A percentile compares a stretch with the other conserved stretches of the same genome.
These are phyloP conservation scores for Neodiprion lecontei DNA, from an alignment of 1,140 invertebrate species.

Conservation along the genomic window DNA sequence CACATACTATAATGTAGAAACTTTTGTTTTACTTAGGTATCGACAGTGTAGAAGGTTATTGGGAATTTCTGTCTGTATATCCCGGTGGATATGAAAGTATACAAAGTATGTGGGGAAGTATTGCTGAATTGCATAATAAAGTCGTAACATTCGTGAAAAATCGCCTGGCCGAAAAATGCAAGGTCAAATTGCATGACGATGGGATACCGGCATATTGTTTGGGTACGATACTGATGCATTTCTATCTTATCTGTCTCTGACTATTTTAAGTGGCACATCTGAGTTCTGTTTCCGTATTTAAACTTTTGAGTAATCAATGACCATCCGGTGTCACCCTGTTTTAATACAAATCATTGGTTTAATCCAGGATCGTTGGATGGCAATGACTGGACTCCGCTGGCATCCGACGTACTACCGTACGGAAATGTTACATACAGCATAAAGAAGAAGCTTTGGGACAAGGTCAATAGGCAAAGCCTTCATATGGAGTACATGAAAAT, in stretches of 20 bases:
- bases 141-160: conserved; percentile 62
- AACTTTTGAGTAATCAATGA: conserved; percentile 16
- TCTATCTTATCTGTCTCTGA: background rate
- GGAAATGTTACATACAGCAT: conserved; percentile 64
- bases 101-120: conserved; percentile 61
- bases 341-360: conserved; percentile 27
- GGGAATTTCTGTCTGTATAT: conserved; percentile 66
- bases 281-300: background rate
- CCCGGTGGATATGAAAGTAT: conserved; percentile 61
- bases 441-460: conserved; percentile 64
- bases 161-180: conserved; percentile 52
- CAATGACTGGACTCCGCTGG: conserved; percentile 67
- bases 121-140: conserved; percentile 63
- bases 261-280: background rate
- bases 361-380: conserved; percentile 64
- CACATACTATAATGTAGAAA: conserved; percentile 15
- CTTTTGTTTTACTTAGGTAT: conserved; percentile 37
- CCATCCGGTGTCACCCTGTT: conserved; percentile 10
- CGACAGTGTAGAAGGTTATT: conserved; percentile 62
- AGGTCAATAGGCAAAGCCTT: conserved; percentile 50
- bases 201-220: conserved; percentile 64
- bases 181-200: conserved; percentile 43
- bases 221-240: conserved; percentile 55
- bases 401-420: conserved; percentile 63
- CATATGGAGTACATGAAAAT: conserved; percentile 13